These are phyloP conservation scores for Glossosoma conforme DNA, from an alignment of 1,140 invertebrate species.

Conservation along the genomic window DNA sequence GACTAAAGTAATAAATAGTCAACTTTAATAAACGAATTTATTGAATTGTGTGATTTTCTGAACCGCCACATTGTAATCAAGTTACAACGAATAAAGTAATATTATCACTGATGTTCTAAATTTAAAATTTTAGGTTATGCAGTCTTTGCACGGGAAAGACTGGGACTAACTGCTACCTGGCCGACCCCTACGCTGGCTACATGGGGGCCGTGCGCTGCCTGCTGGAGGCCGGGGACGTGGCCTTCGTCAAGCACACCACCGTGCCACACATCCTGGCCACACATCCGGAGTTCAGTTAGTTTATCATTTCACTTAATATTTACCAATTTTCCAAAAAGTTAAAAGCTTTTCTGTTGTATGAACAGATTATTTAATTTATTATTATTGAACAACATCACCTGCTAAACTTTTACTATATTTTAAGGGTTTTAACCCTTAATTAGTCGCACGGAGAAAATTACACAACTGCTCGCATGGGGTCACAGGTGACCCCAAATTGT, in stretches of 20 bases:
- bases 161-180: conserved; percentile 74
- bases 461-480: too few species aligned
- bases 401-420: neutral
- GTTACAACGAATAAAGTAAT: too few species aligned
- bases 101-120: too few species aligned
- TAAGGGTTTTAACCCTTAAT: neutral
- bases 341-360: too few species aligned
- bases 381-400: conserved; percentile 2
- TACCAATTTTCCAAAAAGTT: too few species aligned
- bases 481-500: too few species aligned
- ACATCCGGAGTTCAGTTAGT: conserved; percentile 54
- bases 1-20: too few species aligned
- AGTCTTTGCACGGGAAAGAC: conserved; percentile 76
- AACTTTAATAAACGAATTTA: too few species aligned
- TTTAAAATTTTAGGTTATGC: conserved; percentile 69
- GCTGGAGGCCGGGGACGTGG: conserved; percentile 81
- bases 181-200: conserved; percentile 87
- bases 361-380: conserved; percentile 17
- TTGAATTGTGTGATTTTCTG: too few species aligned
- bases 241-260: conserved; percentile 87
- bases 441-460: too few species aligned
- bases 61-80: too few species aligned
- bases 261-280: conserved; percentile 64
- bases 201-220: conserved; percentile 86
- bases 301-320: neutral